Conservation (phyloP, 2,888 invertebrate species). For the Lucinisca nassula region DNA sequence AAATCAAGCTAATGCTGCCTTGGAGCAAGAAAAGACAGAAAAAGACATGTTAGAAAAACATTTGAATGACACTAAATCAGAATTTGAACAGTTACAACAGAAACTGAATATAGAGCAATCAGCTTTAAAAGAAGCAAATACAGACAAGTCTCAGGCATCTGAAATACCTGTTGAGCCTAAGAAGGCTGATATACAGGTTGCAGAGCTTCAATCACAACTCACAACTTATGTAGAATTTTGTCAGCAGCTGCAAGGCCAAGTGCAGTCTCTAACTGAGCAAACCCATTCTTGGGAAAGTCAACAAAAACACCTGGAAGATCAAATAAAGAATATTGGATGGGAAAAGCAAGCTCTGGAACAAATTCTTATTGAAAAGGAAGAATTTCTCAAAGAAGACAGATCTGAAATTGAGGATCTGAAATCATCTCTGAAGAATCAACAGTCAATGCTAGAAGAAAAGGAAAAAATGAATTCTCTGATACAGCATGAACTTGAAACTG, state of each 20-base stretch:
- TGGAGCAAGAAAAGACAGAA: constrained; percentile 51
- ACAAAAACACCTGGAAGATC: constrained; percentile 59
- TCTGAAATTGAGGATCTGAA: constrained; percentile 28
- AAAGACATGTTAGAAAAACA: constrained; percentile 46
- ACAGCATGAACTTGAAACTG: constrained; percentile 60
- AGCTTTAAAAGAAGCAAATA: too few species aligned
- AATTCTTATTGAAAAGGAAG: constrained; percentile 32
- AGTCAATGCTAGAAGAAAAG: constrained; percentile 57
- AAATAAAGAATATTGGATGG: constrained; percentile 47
- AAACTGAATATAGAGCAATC: background rate
- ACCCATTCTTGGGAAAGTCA: constrained; percentile 47
- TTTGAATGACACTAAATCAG: constrained; percentile 7
- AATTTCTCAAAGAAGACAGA: constrained; percentile 20
- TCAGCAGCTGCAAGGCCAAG: constrained; percentile 77
- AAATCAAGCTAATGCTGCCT: constrained; percentile 68
- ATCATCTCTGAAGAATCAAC: constrained; percentile 35
- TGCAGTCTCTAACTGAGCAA: constrained; percentile 75
- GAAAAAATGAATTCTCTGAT: constrained; percentile 61
- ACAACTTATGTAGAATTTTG: constrained; percentile 75
- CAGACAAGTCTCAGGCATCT: background rate
- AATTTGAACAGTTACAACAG: background rate
- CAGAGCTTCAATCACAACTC: constrained; percentile 70
- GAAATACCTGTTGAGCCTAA: background rate
- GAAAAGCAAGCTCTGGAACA: constrained; percentile 54
- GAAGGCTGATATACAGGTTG: constrained; percentile 51